Conservation (phyloP, 1,140 invertebrate species). For the Brachystomella parvula region DNA sequence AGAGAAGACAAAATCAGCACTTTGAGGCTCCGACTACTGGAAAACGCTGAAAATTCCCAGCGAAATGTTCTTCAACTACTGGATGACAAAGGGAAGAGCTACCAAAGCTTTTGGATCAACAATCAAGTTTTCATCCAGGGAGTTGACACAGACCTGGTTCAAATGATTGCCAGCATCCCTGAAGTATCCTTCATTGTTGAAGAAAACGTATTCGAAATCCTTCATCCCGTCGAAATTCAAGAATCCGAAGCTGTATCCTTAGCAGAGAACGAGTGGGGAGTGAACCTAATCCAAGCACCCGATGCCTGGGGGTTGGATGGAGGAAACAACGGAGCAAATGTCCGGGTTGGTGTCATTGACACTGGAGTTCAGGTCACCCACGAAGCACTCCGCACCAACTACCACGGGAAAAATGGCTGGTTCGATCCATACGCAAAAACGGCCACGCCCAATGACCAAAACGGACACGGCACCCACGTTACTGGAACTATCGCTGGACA, state of each 20-base stretch:
- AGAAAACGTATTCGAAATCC: neutral
- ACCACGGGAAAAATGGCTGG: neutral
- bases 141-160: neutral
- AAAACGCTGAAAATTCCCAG: neutral
- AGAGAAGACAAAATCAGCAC: neutral
- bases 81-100: neutral
- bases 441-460: neutral
- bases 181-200: neutral
- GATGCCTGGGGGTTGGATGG: slow-evolving; percentile 8
- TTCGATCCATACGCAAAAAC: neutral
- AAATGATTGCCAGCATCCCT: neutral
- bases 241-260: neutral
- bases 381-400: neutral
- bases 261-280: slow-evolving; percentile 14
- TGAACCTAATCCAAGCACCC: neutral
- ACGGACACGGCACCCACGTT: slow-evolving; percentile 4
- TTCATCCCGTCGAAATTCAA: neutral
- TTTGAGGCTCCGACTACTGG: neutral
- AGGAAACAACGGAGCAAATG: slow-evolving; percentile 14
- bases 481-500: slow-evolving; percentile 16
- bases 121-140: neutral
- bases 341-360: slow-evolving; percentile 6
- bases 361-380: slow-evolving; percentile 8
- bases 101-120: neutral
- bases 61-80: neutral